Percentiles rank a stretch among this genome's conserved stretches.
phyloP scores from a whole-genome alignment of 2,113 vertebrate genomes.

The Arizona elegans region DNA sequence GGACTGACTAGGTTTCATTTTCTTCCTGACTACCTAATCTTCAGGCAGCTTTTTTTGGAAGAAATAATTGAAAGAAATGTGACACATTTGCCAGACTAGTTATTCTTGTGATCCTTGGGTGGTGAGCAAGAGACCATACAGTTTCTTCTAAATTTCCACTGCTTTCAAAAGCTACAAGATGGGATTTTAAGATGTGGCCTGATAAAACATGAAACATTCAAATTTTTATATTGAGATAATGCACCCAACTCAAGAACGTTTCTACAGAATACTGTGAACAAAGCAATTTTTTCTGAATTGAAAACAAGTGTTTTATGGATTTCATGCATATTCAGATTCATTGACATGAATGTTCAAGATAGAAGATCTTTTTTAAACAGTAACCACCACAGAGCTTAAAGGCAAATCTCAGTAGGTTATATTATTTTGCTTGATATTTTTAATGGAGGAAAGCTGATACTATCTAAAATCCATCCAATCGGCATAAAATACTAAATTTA shows the following conservation, averaged over 20 bases:
- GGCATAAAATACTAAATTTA: not conserved
- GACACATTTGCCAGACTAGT: not conserved
- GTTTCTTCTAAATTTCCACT: not conserved
- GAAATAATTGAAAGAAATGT: not conserved
- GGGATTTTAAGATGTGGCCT: not conserved
- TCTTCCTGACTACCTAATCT: not conserved
- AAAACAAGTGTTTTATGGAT: not conserved
- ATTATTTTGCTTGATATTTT: not conserved
- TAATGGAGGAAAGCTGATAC: not conserved
- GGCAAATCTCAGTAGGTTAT: not conserved
- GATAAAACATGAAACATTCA: not conserved
- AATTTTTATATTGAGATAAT: not conserved
- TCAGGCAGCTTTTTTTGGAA: not conserved
- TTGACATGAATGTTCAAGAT: not conserved
- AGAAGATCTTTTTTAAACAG: not conserved
- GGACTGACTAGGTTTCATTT: not conserved
- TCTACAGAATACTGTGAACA: not conserved
- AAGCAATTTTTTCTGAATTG: not conserved
- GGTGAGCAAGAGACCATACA: not conserved
- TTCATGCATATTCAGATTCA: not conserved
- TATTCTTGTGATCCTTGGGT: not conserved
- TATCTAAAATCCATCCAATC: not conserved
- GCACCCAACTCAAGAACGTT: not conserved
- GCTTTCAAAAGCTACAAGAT: not conserved
- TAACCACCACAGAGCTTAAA: not conserved